Conservation (phyloP, 53 echinoderm and acorn worm species). For the Luidia sarsii region DNA sequence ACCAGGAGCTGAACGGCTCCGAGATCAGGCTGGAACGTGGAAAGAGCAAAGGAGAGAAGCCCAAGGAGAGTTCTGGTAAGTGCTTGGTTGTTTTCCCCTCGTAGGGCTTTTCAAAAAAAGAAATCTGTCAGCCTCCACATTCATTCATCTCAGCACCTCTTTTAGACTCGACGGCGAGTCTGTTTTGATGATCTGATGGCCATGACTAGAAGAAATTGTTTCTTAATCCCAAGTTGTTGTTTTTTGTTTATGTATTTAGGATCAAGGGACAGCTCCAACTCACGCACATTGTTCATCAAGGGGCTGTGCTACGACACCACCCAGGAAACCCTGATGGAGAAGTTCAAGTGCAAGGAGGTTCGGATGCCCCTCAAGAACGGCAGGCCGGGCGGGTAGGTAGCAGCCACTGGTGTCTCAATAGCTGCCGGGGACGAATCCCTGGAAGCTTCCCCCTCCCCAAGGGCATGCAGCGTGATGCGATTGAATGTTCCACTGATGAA, state of each 20-base stretch:
- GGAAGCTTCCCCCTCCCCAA: too few species aligned
- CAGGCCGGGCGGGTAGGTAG: slow-evolving; percentile 40
- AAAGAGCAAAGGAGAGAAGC: slow-evolving; percentile 21
- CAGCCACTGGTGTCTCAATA: too few species aligned
- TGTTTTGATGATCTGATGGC: not conserved
- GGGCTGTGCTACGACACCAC: slow-evolving; percentile 61
- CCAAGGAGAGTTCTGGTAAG: too few species aligned
- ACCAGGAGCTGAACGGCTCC: slow-evolving; percentile 58
- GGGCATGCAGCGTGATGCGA: too few species aligned
- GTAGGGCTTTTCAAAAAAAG: too few species aligned
- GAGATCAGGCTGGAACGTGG: slow-evolving; percentile 68
- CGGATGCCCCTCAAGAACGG: slow-evolving; percentile 38
- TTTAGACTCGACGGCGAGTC: too few species aligned
- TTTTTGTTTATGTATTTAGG: not conserved
- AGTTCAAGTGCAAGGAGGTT: slow-evolving; percentile 45
- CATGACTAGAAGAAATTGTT: not conserved
- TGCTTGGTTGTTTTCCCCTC: too few species aligned
- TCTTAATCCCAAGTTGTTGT: not conserved
- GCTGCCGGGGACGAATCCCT: too few species aligned
- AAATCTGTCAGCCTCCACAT: too few species aligned
- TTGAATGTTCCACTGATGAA: too few species aligned
- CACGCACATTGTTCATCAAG: slow-evolving; percentile 70
- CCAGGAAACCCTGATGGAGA: slow-evolving; percentile 37
- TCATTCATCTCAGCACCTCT: too few species aligned
- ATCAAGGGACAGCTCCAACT: slow-evolving; percentile 17